Evolutionary conservation across 2,113 vertebrate species (phyloP).

Genomic region (Aramus guarauna): DNA sequence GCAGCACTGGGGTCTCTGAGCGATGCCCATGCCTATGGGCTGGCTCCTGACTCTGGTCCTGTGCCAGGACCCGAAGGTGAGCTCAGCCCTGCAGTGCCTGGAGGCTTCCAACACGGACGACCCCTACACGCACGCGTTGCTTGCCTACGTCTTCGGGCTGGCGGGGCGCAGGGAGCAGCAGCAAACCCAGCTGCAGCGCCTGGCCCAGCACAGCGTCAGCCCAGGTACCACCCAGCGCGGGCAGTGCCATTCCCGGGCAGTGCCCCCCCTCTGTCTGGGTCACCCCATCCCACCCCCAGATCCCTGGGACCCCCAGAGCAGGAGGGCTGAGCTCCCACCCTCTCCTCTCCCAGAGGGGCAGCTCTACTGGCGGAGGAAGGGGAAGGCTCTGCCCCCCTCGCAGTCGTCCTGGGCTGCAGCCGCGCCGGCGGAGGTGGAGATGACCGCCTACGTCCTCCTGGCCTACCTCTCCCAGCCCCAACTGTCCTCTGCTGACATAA

Average conservation of each 20-base stretch:
- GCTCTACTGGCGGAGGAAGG: conserved; percentile 23
- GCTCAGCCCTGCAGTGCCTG: conserved; percentile 33
- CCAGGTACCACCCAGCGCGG: background rate
- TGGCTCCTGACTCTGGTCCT: background rate
- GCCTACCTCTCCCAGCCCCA: conserved; percentile 8
- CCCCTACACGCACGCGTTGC: background rate
- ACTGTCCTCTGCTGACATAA: background rate
- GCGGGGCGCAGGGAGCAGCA: background rate
- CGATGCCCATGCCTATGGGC: accelerated
- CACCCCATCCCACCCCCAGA: too few relatives aligned
- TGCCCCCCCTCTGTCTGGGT: background rate
- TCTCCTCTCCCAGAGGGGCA: background rate
- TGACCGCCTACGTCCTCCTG: conserved; percentile 21
- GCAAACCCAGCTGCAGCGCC: background rate
- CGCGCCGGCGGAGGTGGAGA: background rate
- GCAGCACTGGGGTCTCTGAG: background rate
- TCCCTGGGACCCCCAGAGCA: accelerated
- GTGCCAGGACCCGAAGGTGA: background rate
- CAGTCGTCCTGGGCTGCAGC: background rate
- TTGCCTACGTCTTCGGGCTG: conserved; percentile 15
- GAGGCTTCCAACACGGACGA: background rate
- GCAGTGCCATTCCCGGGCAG: accelerated
- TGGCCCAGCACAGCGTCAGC: background rate
- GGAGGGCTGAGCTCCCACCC: background rate
- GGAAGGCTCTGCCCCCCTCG: background rate